Evolutionary conservation across 2,113 vertebrate species (phyloP).

Genomic region (Prochilodus magdalenae): DNA sequence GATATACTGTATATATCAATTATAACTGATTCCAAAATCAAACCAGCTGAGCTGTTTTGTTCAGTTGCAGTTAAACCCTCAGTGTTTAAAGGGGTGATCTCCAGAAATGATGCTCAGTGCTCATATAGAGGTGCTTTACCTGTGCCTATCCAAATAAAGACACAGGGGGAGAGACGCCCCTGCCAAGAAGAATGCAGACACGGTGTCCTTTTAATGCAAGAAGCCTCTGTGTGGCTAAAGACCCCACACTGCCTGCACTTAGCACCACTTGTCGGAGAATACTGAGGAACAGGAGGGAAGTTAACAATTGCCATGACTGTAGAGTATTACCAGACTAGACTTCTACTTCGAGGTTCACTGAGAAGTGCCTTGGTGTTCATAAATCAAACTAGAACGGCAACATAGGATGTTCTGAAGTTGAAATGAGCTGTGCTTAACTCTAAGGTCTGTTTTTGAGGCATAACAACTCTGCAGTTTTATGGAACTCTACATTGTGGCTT

Average conservation of each 20-base stretch:
- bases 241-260: too few relatives aligned
- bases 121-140: background rate
- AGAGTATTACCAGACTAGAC: background rate
- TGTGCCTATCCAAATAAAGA: background rate
- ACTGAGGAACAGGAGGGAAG: too few relatives aligned
- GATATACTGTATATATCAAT: too few relatives aligned
- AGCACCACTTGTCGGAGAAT: too few relatives aligned
- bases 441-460: background rate
- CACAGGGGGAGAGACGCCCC: background rate
- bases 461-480: background rate
- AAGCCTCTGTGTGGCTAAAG: too few relatives aligned
- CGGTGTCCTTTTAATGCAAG: background rate
- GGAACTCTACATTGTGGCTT: background rate
- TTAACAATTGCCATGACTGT: background rate
- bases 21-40: too few relatives aligned
- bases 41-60: background rate
- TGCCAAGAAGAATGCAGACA: background rate
- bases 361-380: background rate
- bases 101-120: background rate
- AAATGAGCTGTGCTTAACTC: background rate
- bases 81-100: background rate
- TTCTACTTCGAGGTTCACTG: background rate
- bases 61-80: background rate
- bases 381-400: background rate
- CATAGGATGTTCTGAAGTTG: background rate